phyloP scores from a whole-genome alignment of 1,140 invertebrate genomes.

The Psix sp. region DNA sequence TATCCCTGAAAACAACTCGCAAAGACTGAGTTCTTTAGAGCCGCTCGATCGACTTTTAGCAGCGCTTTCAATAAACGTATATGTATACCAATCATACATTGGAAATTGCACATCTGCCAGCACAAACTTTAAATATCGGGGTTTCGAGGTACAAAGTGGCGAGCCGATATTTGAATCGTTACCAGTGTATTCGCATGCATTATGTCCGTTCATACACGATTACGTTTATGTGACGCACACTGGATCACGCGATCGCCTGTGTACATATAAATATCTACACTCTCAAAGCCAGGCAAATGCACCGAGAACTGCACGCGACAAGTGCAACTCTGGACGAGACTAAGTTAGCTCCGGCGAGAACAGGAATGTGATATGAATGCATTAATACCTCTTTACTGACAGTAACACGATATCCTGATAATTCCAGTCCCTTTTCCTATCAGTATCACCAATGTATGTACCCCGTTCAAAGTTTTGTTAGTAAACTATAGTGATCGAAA shows the following conservation, averaged over 20 bases:
- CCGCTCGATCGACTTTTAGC: slow-evolving; percentile 28
- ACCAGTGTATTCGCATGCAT: slow-evolving; percentile 45
- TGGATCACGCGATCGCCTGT: slow-evolving; percentile 4
- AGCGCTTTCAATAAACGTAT: slow-evolving; percentile 43
- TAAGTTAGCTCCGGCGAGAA: slow-evolving; percentile 59
- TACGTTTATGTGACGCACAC: slow-evolving; percentile 19
- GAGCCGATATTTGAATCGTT: slow-evolving; percentile 56
- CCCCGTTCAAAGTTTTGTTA: background rate
- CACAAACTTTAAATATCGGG: slow-evolving; percentile 44
- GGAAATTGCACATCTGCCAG: slow-evolving; percentile 51
- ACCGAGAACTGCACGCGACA: slow-evolving; percentile 54
- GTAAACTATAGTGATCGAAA: no score
- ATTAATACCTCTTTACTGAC: slow-evolving; percentile 72
- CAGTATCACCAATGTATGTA: slow-evolving; percentile 42
- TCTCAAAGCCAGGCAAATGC: slow-evolving; percentile 24
- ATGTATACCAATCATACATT: slow-evolving; percentile 46
- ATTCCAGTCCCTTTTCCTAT: slow-evolving; percentile 61
- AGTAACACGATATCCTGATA: slow-evolving; percentile 70
- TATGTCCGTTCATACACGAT: slow-evolving; percentile 37
- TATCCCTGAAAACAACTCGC: slow-evolving; percentile 30
- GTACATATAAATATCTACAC: slow-evolving; percentile 30
- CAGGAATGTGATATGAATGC: slow-evolving; percentile 71
- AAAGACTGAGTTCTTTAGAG: slow-evolving; percentile 8
- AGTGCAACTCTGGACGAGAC: slow-evolving; percentile 53
- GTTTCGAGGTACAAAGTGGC: slow-evolving; percentile 54